These are phyloP conservation scores for Halictus rubicundus DNA, from an alignment of 1,140 invertebrate genomes.

Conservation along the genomic window DNA sequence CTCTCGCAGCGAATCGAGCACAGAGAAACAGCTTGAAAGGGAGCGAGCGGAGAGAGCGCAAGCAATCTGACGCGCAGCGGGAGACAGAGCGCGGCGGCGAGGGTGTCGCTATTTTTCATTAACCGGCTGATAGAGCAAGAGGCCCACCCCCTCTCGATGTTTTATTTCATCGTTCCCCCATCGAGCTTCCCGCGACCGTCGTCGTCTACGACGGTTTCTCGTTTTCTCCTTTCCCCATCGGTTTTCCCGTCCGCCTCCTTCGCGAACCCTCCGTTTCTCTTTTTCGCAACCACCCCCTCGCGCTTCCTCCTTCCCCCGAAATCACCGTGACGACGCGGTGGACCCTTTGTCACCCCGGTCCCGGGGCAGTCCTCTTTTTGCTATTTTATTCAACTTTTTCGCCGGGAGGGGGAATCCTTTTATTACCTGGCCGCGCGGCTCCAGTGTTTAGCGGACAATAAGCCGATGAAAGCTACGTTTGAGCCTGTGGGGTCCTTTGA, in stretches of 20 bases:
- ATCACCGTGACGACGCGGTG: conserved; percentile 32
- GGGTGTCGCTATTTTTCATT: conserved; percentile 78
- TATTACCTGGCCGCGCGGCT: conserved; percentile 66
- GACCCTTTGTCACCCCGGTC: conserved; percentile 61
- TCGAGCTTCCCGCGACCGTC: conserved; percentile 15
- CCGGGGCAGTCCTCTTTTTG: conserved; percentile 50
- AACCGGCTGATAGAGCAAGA: conserved; percentile 71
- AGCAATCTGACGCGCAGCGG: conserved; percentile 72
- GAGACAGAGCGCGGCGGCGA: conserved; percentile 61
- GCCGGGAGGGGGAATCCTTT: conserved; percentile 61
- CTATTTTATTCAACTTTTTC: conserved; percentile 70
- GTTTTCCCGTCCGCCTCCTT: conserved; percentile 26
- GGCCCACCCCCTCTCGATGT: conserved; percentile 51
- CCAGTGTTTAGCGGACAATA: conserved; percentile 69
- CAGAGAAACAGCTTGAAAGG: conserved; percentile 16
- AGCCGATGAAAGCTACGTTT: conserved; percentile 70
- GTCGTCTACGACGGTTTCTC: background rate
- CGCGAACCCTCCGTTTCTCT: conserved; percentile 35
- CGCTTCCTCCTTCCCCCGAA: conserved; percentile 18
- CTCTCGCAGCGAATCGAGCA: conserved; percentile 62
- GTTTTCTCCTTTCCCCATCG: conserved; percentile 2
- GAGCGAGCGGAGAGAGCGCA: conserved; percentile 63
- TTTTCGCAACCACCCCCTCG: conserved; percentile 28
- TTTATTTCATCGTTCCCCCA: conserved; percentile 60
- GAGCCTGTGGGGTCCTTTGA: conserved; percentile 63